Evolutionary conservation across 92 coral and sea anemone species (phyloP), one percentile per base, ranked within the genome.

Genomic region (Chrysogorgia sp.): DNA sequence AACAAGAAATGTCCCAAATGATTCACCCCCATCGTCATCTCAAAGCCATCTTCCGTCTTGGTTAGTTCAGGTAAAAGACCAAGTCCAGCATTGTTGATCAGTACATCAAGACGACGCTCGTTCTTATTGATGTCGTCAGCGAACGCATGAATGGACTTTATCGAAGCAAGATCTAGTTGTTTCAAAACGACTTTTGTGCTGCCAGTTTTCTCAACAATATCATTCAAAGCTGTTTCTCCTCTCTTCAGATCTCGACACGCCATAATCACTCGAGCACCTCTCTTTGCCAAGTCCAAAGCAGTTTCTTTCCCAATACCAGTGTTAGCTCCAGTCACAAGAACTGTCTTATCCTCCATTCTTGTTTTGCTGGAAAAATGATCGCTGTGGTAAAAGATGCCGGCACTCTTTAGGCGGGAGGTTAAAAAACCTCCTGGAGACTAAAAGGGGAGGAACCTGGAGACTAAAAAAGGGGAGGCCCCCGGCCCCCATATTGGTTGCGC

Each of bases 61-160:
- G 5, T 21, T 83, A 55, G 69, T 29, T 82, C 92, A 63, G 55
- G 84, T 72, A 4, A 81, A 78, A 29, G 85, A 74, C 52, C 82
- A 58, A 92, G 86, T 8, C 93, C 97, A 47, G 93, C 97, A 78
- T 92, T 92, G 86, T 89, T 92, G 67, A 92, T 87, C 76, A 92
- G 70, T 56, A 92, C 83, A 68, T 92, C 82, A 7, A 92, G 61
- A 24, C 87, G 81, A 10, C 84, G 77, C 58, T 92, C 90, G 41
- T 81, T 92, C 60, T 88, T 83, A 77, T 83, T 61, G 80, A 92
- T 84, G 1, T 61, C 82, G 64, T 82, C 90, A 25, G 93, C 97
- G 70, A 92, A 92, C 1, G 71, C 71, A 41, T 91, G 94, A 23
- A 92, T 85, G 17, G 94, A 92, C 33, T 84, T 83, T 55, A 90